Evolutionary conservation across 2,888 invertebrate species (phyloP), one percentile per base, ranked within the genome.

Genomic region (Tetrapedia diversipes): DNA sequence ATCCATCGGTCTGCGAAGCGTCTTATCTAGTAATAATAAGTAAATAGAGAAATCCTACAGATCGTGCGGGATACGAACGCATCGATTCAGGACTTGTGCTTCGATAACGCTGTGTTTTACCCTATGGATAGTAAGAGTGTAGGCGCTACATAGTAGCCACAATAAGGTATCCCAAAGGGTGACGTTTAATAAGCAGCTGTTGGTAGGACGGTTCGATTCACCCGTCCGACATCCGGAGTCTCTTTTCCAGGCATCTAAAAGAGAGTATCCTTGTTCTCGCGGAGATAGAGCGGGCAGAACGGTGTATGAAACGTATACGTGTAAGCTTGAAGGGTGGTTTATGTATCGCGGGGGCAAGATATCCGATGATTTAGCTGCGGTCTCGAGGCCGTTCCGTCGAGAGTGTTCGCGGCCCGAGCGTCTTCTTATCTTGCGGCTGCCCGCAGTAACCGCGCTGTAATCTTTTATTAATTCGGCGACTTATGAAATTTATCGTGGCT

Each of bases 391-490:
- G 86, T 82, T 80, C 81, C 82, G 83, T 83, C 72, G 71, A 71
- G 74, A 76, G 71, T 61, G 71, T 78, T 66, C 77, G 75, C 80
- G 71, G n/a, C 75, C 57, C 79, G 73, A 81, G 82, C 81, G 82
- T 83, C 86, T 86, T 86, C 89, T 88, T 88, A 88, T 88, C 89
- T 89, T 82, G 79, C 80, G 80, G 86, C 80, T 84, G 82, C 75
- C 85, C 87, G 88, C 87, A 84, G 87, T 88, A 88, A 86, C 87
- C 88, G 87, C 82, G 87, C 87, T 89, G 91, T 92, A 92, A 92
- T 92, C 91, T 91, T 92, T 92, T 92, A 92, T 92, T 92, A 92
- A 92, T 92, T 92, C 91, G 90, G 88, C 88, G 91, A 91, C 90
- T 91, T 90, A 89, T 85, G 86, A 91, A 91, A 91, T 91, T 92